A percentile compares a stretch with the other conserved stretches of the same genome.
phyloP scores from a whole-genome alignment of 2,888 invertebrate genomes.

The Ypsolopha sequella region DNA sequence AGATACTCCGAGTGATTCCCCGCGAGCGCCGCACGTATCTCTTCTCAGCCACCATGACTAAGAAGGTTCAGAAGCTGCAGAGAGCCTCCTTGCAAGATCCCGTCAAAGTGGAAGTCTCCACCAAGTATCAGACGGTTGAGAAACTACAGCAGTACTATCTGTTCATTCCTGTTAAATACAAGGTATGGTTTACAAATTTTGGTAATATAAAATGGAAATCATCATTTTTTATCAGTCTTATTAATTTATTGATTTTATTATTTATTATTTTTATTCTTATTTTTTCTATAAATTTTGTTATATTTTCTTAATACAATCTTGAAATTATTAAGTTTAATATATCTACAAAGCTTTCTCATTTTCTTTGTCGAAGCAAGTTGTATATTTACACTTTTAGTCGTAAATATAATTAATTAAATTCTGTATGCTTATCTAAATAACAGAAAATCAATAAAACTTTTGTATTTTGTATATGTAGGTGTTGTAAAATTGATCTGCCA shows the following conservation, averaged over 20 bases:
- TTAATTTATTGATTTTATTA: too few relatives aligned
- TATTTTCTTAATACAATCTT: neutral
- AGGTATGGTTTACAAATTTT: constrained; percentile 70
- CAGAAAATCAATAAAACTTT: neutral
- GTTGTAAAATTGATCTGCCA: too few relatives aligned
- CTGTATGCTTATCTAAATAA: too few relatives aligned
- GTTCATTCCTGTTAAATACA: constrained; percentile 96
- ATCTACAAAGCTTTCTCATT: constrained; percentile 38
- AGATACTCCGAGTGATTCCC: constrained; percentile 92
- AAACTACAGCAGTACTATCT: constrained; percentile 95
- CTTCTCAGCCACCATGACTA: constrained; percentile 99
- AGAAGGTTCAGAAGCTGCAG: constrained; percentile 94
- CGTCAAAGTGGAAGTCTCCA: constrained; percentile 95
- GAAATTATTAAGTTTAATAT: constrained; percentile 15
- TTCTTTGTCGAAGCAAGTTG: constrained; percentile 47
- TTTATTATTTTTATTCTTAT: neutral
- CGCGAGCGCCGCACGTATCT: constrained; percentile 91
- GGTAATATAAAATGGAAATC: too few relatives aligned
- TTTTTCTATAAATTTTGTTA: neutral
- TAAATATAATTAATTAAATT: too few relatives aligned
- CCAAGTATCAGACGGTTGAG: constrained; percentile 98
- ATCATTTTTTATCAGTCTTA: too few relatives aligned
- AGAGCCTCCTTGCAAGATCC: constrained; percentile 95
- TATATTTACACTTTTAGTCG: constrained; percentile 34
- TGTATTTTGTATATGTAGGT: too few relatives aligned